Conservation (phyloP, 2,888 invertebrate genomes). For the Sylvicola cinctus region DNA sequence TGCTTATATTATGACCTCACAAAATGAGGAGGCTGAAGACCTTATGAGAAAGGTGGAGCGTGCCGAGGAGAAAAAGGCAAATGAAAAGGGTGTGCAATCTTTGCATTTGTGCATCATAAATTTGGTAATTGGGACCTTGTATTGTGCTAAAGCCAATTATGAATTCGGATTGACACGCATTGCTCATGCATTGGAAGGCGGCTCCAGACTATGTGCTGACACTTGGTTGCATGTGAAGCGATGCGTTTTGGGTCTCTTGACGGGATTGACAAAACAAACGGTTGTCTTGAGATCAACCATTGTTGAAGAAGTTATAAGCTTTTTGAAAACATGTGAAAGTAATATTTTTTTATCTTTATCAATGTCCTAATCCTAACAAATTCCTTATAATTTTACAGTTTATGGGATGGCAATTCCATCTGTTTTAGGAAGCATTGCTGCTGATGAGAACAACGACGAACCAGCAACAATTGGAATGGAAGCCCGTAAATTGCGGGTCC, state of each 20-base stretch:
- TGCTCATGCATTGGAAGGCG: conserved; percentile 64
- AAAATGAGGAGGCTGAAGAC: conserved; percentile 97
- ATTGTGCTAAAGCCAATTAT: conserved; percentile 97
- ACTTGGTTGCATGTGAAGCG: conserved; percentile 98
- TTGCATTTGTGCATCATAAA: conserved; percentile 98
- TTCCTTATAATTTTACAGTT: conserved; percentile 10
- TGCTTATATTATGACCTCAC: conserved; percentile 97
- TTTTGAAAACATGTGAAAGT: conserved; percentile 72
- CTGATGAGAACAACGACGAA: conserved; percentile 18
- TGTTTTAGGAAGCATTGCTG: conserved; percentile 15
- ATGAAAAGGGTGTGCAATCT: conserved; percentile 81
- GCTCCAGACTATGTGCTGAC: conserved; percentile 74
- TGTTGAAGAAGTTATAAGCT: conserved; percentile 62
- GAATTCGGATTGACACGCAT: conserved; percentile 96
- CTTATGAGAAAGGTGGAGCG: conserved; percentile 97
- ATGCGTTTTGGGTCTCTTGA: conserved; percentile 73
- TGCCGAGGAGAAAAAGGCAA: conserved; percentile 83
- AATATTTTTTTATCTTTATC: conserved; percentile 10
- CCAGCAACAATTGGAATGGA: conserved; percentile 23
- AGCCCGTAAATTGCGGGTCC: conserved; percentile 19
- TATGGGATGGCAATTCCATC: conserved; percentile 22
- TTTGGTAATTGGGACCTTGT: conserved; percentile 94
- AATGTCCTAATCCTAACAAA: background rate
- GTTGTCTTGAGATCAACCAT: conserved; percentile 62
- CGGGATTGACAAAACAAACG: conserved; percentile 69